Evolutionary conservation across 2,113 vertebrate genomes (phyloP).

Genomic region (Coracopsis vasa): DNA sequence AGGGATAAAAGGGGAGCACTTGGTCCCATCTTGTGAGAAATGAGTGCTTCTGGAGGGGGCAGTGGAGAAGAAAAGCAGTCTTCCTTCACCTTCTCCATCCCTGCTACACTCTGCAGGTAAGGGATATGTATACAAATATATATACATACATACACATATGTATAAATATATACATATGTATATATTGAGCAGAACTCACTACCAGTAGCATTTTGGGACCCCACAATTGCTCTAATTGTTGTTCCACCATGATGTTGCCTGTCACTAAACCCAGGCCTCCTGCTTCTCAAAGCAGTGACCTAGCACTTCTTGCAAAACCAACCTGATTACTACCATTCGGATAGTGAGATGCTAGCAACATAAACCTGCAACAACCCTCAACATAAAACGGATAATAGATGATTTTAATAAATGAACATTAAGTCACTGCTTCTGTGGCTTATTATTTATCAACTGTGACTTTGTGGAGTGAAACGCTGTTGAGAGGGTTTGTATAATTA

Average conservation of each 20-base stretch:
- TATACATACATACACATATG: neutral
- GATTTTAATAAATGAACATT: slow-evolving; percentile 25
- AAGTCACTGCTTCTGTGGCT: neutral
- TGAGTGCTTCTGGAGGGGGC: neutral
- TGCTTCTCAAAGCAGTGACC: neutral
- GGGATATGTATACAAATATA: neutral
- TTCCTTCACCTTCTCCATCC: neutral
- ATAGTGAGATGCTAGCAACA: neutral
- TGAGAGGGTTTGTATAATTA: slow-evolving; percentile 43
- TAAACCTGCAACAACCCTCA: neutral
- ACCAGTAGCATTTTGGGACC: neutral
- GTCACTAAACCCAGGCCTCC: neutral
- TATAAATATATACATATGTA: neutral
- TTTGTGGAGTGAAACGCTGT: neutral
- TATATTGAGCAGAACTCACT: neutral
- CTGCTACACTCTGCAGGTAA: neutral
- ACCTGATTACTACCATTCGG: neutral
- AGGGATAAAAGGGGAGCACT: neutral
- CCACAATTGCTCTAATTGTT: neutral
- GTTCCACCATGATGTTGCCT: too few species aligned
- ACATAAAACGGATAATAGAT: neutral
- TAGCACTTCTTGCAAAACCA: neutral
- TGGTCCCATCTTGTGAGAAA: neutral
- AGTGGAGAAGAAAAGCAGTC: neutral
- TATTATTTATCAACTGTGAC: slow-evolving; percentile 56